These are phyloP conservation scores for Lasius fuliginosus DNA, from an alignment of 2,888 invertebrate genomes.

Conservation along the genomic window DNA sequence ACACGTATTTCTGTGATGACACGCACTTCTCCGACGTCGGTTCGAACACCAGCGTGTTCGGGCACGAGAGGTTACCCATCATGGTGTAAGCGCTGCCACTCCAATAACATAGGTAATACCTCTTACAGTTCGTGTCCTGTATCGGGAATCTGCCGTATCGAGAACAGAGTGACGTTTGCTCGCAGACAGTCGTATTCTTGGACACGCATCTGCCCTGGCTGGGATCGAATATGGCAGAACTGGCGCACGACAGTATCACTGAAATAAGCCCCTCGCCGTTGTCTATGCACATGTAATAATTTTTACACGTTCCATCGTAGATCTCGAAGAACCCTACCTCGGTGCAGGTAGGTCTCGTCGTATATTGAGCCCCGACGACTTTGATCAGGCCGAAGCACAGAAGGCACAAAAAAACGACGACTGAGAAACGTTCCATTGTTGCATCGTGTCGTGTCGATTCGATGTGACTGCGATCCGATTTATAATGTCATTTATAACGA, in stretches of 20 bases:
- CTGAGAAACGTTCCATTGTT: not conserved
- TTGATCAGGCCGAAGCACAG: not conserved
- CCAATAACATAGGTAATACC: constrained; percentile 65
- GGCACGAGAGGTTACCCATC: constrained; percentile 46
- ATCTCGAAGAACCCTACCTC: constrained; percentile 1
- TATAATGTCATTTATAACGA: not conserved
- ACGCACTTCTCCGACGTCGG: constrained; percentile 48
- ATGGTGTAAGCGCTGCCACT: not conserved
- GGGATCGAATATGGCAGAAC: constrained; percentile 32
- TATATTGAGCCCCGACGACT: not conserved
- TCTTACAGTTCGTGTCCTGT: constrained; percentile 59
- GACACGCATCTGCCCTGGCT: not conserved
- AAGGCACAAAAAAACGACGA: not conserved
- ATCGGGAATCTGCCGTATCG: constrained; percentile 60
- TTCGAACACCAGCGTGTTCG: constrained; percentile 49
- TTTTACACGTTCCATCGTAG: constrained; percentile 54
- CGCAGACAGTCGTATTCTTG: not conserved
- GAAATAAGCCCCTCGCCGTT: not conserved
- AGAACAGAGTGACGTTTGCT: constrained; percentile 40
- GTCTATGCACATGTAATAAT: constrained; percentile 51
- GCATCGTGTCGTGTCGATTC: not conserved
- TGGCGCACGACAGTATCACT: constrained; percentile 1
- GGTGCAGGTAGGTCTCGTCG: not conserved
- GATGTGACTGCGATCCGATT: not conserved
- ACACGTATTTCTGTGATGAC: constrained; percentile 28